phyloP scores from a whole-genome alignment of 1,140 invertebrate genomes.

The Drosophila paulistorum region DNA sequence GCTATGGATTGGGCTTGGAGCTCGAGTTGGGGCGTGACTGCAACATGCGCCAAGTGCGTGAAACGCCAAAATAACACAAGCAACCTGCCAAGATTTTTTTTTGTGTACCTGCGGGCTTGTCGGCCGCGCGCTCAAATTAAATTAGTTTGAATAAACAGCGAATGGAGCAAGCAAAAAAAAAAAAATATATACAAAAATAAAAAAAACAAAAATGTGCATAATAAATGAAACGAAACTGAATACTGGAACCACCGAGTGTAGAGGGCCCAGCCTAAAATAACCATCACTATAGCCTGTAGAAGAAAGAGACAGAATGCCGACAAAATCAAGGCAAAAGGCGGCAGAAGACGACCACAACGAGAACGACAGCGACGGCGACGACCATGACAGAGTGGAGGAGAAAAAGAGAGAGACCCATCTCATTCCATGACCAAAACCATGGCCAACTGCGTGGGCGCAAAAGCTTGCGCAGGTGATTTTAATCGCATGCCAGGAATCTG shows the following conservation, averaged over 20 bases:
- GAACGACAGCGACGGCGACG: constrained; percentile 23
- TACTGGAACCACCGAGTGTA: constrained; percentile 21
- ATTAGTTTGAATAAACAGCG: constrained; percentile 81
- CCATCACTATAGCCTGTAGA: constrained; percentile 10
- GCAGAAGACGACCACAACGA: constrained; percentile 40
- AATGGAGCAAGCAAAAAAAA: constrained; percentile 49
- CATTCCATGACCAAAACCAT: constrained; percentile 50
- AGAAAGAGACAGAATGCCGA: constrained; percentile 25
- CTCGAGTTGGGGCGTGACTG: constrained; percentile 67
- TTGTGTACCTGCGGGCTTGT: constrained; percentile 66
- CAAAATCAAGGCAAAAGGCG: constrained; percentile 55
- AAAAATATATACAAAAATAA: constrained; percentile 47
- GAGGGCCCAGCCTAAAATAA: constrained; percentile 64
- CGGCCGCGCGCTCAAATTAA: constrained; percentile 74
- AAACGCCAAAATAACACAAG: constrained; percentile 76
- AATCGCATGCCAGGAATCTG: constrained; percentile 82
- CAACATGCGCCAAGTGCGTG: constrained; percentile 80
- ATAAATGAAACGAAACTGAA: constrained; percentile 69
- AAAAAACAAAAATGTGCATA: constrained; percentile 65
- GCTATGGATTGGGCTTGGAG: background rate
- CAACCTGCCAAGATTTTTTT: constrained; percentile 62
- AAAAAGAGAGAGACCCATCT: constrained; percentile 31
- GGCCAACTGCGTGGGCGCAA: constrained; percentile 71
- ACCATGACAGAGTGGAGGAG: constrained; percentile 26
- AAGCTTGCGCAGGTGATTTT: constrained; percentile 82